These are phyloP conservation scores for Stegodyphus dumicola DNA, from an alignment of 1,140 invertebrate genomes.

Conservation along the genomic window DNA sequence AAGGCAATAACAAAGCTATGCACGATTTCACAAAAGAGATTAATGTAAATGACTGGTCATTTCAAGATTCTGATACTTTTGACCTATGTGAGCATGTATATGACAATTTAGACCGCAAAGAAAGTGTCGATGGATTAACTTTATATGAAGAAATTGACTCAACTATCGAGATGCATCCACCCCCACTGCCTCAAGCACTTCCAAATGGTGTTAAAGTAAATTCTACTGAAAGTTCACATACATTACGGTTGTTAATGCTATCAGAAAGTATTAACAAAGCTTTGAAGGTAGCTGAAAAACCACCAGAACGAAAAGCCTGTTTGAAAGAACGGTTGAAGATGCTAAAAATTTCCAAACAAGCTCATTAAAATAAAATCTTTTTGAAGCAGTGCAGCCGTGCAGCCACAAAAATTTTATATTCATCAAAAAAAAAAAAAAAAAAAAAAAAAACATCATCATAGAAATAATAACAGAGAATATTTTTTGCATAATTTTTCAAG, in stretches of 20 bases:
- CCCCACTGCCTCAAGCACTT: not conserved
- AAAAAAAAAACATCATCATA: no score
- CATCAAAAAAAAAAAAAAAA: no score
- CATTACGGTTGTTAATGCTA: slow-evolving; percentile 14
- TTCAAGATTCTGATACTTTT: not conserved
- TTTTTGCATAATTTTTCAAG: no score
- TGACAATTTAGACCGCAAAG: slow-evolving; percentile 6
- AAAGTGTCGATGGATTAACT: not conserved
- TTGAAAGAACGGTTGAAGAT: no score
- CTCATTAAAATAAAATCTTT: no score
- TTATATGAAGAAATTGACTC: slow-evolving; percentile 31
- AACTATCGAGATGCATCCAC: not conserved
- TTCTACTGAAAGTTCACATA: not conserved
- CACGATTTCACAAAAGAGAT: no score
- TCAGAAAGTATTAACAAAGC: slow-evolving; percentile 22
- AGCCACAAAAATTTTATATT: no score
- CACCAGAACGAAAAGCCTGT: not conserved
- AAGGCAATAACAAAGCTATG: no score
- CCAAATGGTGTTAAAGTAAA: not conserved
- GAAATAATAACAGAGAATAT: no score
- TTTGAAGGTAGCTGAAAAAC: slow-evolving; percentile 19
- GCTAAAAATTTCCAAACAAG: no score
- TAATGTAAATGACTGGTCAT: not conserved
- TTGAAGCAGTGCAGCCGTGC: no score
- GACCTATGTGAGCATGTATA: slow-evolving; percentile 23